Evolutionary conservation across 2,888 invertebrate genomes (phyloP).

Genomic region (Operophtera brumata): DNA sequence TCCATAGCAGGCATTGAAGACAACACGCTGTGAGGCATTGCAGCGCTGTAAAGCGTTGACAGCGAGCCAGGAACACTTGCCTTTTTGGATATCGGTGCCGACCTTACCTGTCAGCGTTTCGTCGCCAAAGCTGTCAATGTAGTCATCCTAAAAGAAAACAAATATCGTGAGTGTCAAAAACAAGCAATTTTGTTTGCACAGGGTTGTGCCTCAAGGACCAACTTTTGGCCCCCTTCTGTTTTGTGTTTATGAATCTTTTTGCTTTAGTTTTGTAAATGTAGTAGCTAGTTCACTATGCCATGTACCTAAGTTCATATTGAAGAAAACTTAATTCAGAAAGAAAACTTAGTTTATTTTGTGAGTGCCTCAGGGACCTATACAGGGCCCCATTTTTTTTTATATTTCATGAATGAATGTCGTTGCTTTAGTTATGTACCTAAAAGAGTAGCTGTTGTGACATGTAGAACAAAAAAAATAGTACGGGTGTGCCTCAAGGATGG

Average conservation of each 20-base stretch:
- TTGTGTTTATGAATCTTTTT: no score
- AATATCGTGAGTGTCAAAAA: not conserved
- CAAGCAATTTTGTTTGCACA: no score
- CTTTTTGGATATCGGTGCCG: slow-evolving; percentile 94
- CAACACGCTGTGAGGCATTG: slow-evolving; percentile 80
- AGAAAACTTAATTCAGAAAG: no score
- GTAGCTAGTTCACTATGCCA: no score
- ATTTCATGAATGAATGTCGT: not conserved
- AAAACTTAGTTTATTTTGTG: not conserved
- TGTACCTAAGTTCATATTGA: no score
- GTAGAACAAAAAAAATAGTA: no score
- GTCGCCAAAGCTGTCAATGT: slow-evolving; percentile 92
- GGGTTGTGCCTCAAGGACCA: no score
- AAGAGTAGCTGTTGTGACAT: no score
- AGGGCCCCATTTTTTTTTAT: not conserved
- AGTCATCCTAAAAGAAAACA: slow-evolving; percentile 84
- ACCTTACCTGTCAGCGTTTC: slow-evolving; percentile 90
- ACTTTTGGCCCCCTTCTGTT: no score
- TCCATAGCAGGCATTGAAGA: slow-evolving; percentile 87
- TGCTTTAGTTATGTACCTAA: no score
- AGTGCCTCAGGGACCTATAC: not conserved
- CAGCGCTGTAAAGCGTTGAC: slow-evolving; percentile 89
- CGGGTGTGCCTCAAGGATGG: not conserved
- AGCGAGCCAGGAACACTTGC: slow-evolving; percentile 96
- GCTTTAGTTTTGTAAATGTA: no score